Evolutionary conservation across 2,113 vertebrate species (phyloP), one percentile per base, ranked within the genome.

Genomic region (Salvator merianae): DNA sequence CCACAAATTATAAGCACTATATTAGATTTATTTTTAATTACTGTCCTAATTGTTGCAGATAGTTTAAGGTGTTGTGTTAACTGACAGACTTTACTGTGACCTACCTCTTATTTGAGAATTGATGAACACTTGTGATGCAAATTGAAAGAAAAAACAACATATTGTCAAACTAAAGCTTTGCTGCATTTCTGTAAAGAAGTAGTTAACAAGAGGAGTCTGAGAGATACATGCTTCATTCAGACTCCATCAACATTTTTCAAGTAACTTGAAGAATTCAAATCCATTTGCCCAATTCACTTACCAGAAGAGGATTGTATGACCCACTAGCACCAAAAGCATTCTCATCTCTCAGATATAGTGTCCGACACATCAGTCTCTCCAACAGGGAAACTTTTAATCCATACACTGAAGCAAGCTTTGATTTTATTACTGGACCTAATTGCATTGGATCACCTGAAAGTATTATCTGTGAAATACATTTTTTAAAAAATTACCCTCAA

Each of bases 361-460:
- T 91, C 26, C 92, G 96, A 68, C 94, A 89, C 96, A 98, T 98
- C 47, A 99, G 93, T 79, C 98, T 97, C 91, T 99, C 98, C 90
- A 99, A 76, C 85, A 99, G 91, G 59, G 98, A 99, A 9, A 97
- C 10, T 2, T 94, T 97, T 79, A 99, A 95, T 71, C 98, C 99
- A 66, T 98, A 99, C 68, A 88, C 88, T 70, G 88, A n/a, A 0
- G 98, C 97, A 4, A 97, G 89, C 73, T 93, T 95, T 75, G 98
- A 99, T 94, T 98, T 99, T 88, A 99, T 96, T 50, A 97, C 77
- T 0, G 99, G 98, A 5, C 99, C 99, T 76, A 99, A 94, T 87
- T 99, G 99, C 93, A 97, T 97, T 34, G 98, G 98, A 90, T 99
- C 99, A 86, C 99, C 98, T 12, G 97, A 97, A 34, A 99, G 96